Evolutionary conservation across 2,113 vertebrate species (phyloP).

Genomic region (Callipepla californica): DNA sequence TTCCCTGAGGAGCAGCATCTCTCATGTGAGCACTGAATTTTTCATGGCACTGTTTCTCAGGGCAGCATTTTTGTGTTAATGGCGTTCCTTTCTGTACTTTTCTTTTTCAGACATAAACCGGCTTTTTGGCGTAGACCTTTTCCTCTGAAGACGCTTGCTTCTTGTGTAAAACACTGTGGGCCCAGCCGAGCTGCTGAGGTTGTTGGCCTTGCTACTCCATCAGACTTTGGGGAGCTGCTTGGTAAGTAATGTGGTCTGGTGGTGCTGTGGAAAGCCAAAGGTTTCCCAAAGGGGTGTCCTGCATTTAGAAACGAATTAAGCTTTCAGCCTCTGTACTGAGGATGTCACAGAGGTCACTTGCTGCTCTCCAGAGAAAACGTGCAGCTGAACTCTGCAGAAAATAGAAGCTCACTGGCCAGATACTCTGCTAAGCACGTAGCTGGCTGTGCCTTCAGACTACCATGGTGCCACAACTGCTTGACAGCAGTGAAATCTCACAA

Average conservation of each 20-base stretch:
- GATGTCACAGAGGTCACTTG: background rate
- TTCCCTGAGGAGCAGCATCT: background rate
- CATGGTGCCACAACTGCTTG: background rate
- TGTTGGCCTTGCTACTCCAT: background rate
- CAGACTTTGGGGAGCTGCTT: background rate
- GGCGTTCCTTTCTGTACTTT: background rate
- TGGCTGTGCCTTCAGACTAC: background rate
- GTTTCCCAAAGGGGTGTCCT: background rate
- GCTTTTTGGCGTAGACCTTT: background rate
- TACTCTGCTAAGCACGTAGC: constrained; percentile 21
- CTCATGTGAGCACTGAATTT: background rate
- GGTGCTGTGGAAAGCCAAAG: background rate
- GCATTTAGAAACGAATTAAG: constrained; percentile 6
- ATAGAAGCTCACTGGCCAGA: background rate
- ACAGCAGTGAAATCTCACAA: background rate
- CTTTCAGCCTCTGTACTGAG: background rate
- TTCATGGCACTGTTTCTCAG: background rate
- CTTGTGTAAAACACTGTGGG: background rate
- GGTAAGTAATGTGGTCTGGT: background rate
- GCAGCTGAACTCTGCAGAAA: constrained; percentile 2
- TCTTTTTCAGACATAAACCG: background rate
- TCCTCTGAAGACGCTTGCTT: background rate
- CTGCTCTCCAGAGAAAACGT: background rate
- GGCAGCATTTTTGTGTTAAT: background rate
- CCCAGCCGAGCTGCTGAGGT: background rate